Percentiles rank a stretch among this genome's conserved stretches.
phyloP scores from a whole-genome alignment of 2,888 invertebrate genomes.

The Dione juno region DNA sequence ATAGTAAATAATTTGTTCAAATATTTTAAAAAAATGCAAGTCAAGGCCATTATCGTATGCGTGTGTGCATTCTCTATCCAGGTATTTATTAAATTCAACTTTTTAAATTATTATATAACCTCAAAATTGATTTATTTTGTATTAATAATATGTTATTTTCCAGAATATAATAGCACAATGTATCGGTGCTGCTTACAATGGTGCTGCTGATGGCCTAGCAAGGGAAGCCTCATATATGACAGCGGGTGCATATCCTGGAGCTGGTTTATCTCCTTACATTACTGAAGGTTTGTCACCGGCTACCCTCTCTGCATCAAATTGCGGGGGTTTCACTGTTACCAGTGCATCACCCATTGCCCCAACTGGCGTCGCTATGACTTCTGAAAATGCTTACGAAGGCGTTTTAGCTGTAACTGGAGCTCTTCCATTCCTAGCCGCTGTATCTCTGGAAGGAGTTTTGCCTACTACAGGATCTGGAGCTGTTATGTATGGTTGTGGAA shows the following conservation, averaged over 20 bases:
- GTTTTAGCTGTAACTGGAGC: slow-evolving; percentile 52
- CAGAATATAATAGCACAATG: slow-evolving; percentile 42
- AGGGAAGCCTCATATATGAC: not conserved
- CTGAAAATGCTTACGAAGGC: slow-evolving; percentile 56
- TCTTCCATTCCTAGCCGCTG: slow-evolving; percentile 57
- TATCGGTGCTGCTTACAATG: slow-evolving; percentile 22
- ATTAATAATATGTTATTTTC: slow-evolving; percentile 11
- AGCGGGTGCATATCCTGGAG: slow-evolving; percentile 10
- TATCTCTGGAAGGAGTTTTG: slow-evolving; percentile 53
- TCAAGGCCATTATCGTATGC: not conserved
- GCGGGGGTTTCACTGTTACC: slow-evolving; percentile 45
- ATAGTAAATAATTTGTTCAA: not conserved
- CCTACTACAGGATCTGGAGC: slow-evolving; percentile 50
- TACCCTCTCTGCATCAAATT: slow-evolving; percentile 39
- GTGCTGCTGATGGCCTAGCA: slow-evolving; percentile 11
- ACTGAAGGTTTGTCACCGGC: slow-evolving; percentile 14
- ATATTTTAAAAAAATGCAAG: not conserved
- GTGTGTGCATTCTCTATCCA: not conserved
- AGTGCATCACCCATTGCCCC: slow-evolving; percentile 45
- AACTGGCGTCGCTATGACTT: slow-evolving; percentile 54
- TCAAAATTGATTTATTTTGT: too few relatives aligned
- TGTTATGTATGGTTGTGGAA: slow-evolving; percentile 52
- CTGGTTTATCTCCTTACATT: slow-evolving; percentile 12
- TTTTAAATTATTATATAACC: not conserved
- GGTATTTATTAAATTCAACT: not conserved